These are phyloP conservation scores for Montipora efflorescens DNA, from an alignment of 64 coral and sea anemone genomes.

Conservation along the genomic window DNA sequence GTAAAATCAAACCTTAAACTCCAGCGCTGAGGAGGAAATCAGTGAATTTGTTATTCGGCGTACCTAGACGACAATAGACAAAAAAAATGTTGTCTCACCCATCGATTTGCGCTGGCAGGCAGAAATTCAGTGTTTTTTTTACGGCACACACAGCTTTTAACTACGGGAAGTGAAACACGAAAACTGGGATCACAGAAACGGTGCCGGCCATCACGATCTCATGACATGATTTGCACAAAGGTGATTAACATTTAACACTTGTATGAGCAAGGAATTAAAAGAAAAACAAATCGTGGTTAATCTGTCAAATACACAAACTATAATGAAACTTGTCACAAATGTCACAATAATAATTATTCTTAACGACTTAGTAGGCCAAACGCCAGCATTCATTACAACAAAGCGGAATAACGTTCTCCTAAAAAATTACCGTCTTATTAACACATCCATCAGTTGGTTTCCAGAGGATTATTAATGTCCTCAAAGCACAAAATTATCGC, in stretches of 20 bases:
- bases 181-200: neutral
- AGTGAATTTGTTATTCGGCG: no score
- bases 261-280: neutral
- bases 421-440: no score
- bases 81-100: no score
- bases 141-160: neutral
- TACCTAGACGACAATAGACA: no score
- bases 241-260: conserved; percentile 42
- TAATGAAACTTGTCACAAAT: neutral
- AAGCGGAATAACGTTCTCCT: neutral
- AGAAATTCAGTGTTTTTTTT: no score
- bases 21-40: no score
- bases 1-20: no score
- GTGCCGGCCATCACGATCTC: neutral
- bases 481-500: no score
- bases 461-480: no score
- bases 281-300: conserved; percentile 29
- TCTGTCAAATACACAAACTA: neutral
- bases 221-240: conserved; percentile 32
- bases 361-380: neutral
- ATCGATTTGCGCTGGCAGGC: no score
- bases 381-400: neutral
- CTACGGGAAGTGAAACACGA: neutral
- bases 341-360: neutral
- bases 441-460: no score